phyloP scores from a whole-genome alignment of 2,113 vertebrate genomes.

The Sterrhoptilus dennistouni region DNA sequence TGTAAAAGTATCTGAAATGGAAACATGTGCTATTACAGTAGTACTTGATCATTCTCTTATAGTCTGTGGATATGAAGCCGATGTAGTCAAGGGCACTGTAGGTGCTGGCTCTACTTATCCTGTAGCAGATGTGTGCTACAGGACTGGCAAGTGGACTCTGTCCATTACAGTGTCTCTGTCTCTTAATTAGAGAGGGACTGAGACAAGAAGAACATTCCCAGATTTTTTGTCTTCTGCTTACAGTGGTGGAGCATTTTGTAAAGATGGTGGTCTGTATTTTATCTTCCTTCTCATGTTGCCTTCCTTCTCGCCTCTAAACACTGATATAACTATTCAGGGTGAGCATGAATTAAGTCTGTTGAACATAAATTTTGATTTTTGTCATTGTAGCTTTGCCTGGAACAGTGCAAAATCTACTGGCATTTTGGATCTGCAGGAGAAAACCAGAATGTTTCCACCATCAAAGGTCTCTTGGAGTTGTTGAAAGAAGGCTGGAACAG shows the following conservation, averaged over 20 bases:
- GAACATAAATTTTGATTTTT: background rate
- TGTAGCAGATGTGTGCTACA: background rate
- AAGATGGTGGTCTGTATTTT: background rate
- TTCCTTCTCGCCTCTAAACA: background rate
- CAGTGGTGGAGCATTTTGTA: background rate
- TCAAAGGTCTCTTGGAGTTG: background rate
- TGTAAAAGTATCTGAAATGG: background rate
- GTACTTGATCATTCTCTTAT: background rate
- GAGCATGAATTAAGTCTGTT: background rate
- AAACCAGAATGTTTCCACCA: background rate
- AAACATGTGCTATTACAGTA: background rate
- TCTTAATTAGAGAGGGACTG: background rate
- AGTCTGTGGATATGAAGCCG: background rate
- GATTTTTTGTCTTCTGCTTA: background rate
- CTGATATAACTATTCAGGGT: background rate
- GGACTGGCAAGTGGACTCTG: background rate
- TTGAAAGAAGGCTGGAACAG: background rate
- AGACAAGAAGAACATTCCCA: background rate
- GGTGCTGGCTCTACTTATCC: background rate
- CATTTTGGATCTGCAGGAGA: background rate
- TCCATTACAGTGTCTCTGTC: background rate
- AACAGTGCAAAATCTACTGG: background rate
- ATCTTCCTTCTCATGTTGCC: background rate
- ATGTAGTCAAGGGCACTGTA: background rate
- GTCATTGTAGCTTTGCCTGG: background rate